phyloP scores from a whole-genome alignment of 2,888 invertebrate genomes.

The Aleiodes leptofemur region DNA sequence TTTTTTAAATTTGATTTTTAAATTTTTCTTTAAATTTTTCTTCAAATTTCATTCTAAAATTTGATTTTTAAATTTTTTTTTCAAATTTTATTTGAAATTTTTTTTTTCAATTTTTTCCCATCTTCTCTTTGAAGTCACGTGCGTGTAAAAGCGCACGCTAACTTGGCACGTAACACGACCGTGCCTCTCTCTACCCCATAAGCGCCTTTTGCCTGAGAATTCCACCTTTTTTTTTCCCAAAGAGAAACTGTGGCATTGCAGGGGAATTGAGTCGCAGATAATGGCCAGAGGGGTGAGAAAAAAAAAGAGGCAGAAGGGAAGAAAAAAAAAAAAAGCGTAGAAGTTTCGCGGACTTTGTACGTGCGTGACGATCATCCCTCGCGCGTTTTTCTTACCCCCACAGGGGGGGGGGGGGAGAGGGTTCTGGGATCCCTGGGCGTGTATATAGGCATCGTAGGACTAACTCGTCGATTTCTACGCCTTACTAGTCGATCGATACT shows the following conservation, averaged over 20 bases:
- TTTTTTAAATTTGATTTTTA: too few species aligned
- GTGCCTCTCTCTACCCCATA: background rate
- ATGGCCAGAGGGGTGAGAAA: slow-evolving; percentile 33
- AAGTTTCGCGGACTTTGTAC: slow-evolving; percentile 50
- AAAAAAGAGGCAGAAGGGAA: slow-evolving; percentile 39
- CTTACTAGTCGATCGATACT: slow-evolving; percentile 44
- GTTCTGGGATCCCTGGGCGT: slow-evolving; percentile 16
- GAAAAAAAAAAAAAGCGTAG: slow-evolving; percentile 31
- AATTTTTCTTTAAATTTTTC: too few species aligned
- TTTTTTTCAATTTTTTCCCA: too few species aligned
- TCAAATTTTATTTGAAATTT: too few species aligned
- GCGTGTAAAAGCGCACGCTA: background rate
- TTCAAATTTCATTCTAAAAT: too few species aligned
- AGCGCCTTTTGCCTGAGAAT: background rate
- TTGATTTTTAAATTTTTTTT: too few species aligned
- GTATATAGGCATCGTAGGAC: slow-evolving; percentile 23
- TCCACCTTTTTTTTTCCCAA: background rate
- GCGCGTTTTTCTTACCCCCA: slow-evolving; percentile 35
- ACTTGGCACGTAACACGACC: too few species aligned
- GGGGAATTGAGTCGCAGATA: slow-evolving; percentile 33
- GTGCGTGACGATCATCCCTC: slow-evolving; percentile 58
- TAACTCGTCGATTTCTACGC: slow-evolving; percentile 46
- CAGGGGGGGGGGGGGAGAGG: too few species aligned
- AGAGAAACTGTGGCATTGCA: slow-evolving; percentile 18
- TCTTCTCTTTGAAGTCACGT: background rate